Base-by-base conservation (phyloP, 2,797 vertebrate species). In the Oophaga sylvatica region DNA sequence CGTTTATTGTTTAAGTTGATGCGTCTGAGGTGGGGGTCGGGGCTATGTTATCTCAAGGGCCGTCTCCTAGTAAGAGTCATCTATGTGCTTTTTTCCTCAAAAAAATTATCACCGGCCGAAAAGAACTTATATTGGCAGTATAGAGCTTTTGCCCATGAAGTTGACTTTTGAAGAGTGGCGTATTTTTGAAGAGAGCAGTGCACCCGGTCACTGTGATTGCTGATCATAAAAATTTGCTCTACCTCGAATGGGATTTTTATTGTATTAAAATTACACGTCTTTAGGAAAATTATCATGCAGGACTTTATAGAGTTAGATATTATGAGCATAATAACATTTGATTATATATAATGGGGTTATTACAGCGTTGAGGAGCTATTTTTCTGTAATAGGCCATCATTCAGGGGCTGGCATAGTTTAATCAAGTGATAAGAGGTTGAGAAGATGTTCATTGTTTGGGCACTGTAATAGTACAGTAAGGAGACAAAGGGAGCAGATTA, bases 321-420 rank as follows among this genome's bases (percentile, higher is more conserved):
- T 53, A n/a, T 45, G 53, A 45, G 20, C 20, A 6, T 76, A 76
- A 76, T 76, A 53, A 26, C 75, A 77, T 77, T 77, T 31, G 29
- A 22, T 81, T 63, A 63, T 16, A 59, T 79, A 29, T 35, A 59
- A 85, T 6, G 5, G 56, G 62, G 16, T n/a, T 65, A 63, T 41
- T 85, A 81, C 70, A 65, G 73, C 65, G 1, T 77, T 60, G 19
- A 53, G 84, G 85, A 45, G 78, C 29, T 29, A 57, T 68, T 78
- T 73, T 81, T 22, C 70, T 48, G 20, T 84, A 63, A 48, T 16
- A 62, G 60, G 53, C 13, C 22, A 41, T 84, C 65, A 60, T n/a
- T 63, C 4, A 68, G 17, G 35, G 81, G 35, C 56, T 73, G 67
- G 35, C 65, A 29, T 70, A n/a, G 45, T 71, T 5, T 20, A 86